A percentile compares a stretch with the other conserved stretches of the same genome.
phyloP scores from a whole-genome alignment of 2,888 invertebrate genomes.

The Lepidonotus clava region DNA sequence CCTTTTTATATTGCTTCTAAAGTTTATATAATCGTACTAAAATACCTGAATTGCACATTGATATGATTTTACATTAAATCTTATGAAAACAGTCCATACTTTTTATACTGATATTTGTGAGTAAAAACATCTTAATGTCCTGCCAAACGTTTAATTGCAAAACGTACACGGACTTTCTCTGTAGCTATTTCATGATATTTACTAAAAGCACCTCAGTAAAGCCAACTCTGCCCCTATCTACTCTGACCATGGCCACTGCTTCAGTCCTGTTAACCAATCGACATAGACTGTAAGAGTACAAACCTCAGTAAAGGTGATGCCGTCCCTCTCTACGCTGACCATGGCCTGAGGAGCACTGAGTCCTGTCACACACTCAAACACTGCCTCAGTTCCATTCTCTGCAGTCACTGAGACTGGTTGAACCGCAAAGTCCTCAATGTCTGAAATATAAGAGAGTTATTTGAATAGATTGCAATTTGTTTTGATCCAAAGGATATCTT shows the following conservation, averaged over 20 bases:
- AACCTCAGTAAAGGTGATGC: slow-evolving; percentile 59
- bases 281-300: too few relatives aligned
- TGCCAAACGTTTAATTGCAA: too few relatives aligned
- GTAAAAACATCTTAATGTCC: too few relatives aligned
- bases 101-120: too few relatives aligned
- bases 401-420: slow-evolving; percentile 68
- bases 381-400: slow-evolving; percentile 66
- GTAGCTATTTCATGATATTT: too few relatives aligned
- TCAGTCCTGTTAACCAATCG: too few relatives aligned
- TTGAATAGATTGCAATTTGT: too few relatives aligned
- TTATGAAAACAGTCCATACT: background rate
- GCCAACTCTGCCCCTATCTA: too few relatives aligned
- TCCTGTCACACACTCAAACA: slow-evolving; percentile 74
- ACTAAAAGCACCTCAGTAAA: too few relatives aligned
- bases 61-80: background rate
- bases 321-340: slow-evolving; percentile 73
- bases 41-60: background rate
- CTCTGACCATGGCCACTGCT: too few relatives aligned
- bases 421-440: slow-evolving; percentile 71
- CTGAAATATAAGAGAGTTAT: slow-evolving; percentile 64
- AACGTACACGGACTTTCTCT: too few relatives aligned
- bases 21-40: background rate
- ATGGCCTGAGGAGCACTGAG: slow-evolving; percentile 66
- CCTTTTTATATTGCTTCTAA: background rate
- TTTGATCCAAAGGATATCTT: too few relatives aligned